A percentile compares a stretch with the other conserved stretches of the same genome.
Evolutionary conservation across 2,888 invertebrate genomes (phyloP).

Genomic region (Cistogaster globosa): DNA sequence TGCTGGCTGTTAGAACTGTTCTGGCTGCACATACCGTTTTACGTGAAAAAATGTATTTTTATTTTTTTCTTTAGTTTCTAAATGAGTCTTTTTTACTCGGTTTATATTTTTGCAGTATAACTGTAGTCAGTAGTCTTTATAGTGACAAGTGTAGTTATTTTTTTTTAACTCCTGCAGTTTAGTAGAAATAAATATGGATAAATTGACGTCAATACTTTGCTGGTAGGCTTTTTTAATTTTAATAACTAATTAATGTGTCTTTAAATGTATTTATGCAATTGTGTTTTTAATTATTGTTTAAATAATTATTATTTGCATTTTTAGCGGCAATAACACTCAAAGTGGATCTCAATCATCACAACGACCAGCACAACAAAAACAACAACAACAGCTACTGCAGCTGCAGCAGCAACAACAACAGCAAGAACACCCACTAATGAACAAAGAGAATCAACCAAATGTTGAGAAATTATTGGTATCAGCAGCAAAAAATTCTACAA

Average conservation of each 20-base stretch:
- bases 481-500: slow-evolving; percentile 40
- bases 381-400: slow-evolving; percentile 28
- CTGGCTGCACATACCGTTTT: slow-evolving; percentile 25
- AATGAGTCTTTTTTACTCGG: slow-evolving; percentile 30
- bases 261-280: not conserved
- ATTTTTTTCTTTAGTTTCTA: slow-evolving; percentile 36
- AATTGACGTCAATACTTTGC: slow-evolving; percentile 59
- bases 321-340: slow-evolving; percentile 61
- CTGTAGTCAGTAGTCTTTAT: slow-evolving; percentile 7
- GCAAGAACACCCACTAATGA: slow-evolving; percentile 65
- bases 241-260: not conserved
- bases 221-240: slow-evolving; percentile 49
- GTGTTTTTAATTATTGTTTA: not conserved
- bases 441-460: slow-evolving; percentile 66
- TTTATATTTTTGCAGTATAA: slow-evolving; percentile 35
- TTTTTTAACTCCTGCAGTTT: slow-evolving; percentile 15
- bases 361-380: slow-evolving; percentile 37
- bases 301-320: slow-evolving; percentile 51
- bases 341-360: slow-evolving; percentile 60
- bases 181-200: slow-evolving; percentile 50
- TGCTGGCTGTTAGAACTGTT: slow-evolving; percentile 13
- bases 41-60: slow-evolving; percentile 30
- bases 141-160: slow-evolving; percentile 46
- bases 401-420: slow-evolving; percentile 26
- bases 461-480: slow-evolving; percentile 47